A percentile compares a stretch with the other conserved stretches of the same genome.
These are phyloP conservation scores for Eueides isabella DNA, from an alignment of 1,140 invertebrate species.

Conservation along the genomic window DNA sequence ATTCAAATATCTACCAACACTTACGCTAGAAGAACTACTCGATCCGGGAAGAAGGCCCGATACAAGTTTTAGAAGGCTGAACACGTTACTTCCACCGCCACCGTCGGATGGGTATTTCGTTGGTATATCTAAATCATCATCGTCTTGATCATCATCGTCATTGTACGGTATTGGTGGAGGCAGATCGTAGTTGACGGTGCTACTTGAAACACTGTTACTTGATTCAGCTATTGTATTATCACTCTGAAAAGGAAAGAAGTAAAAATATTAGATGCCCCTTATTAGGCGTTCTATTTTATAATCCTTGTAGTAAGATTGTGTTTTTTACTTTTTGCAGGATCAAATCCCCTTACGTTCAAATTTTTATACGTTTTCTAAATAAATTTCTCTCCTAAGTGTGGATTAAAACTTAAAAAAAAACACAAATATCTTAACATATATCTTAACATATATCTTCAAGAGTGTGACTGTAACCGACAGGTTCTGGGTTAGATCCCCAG, in stretches of 20 bases:
- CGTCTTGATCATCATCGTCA: constrained; percentile 56
- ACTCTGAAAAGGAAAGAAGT: constrained; percentile 12
- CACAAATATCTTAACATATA: too few species aligned
- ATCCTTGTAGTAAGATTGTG: too few species aligned
- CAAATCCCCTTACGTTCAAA: too few species aligned
- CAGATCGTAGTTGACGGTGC: constrained; percentile 16
- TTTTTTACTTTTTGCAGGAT: too few species aligned
- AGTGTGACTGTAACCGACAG: too few species aligned
- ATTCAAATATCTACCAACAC: constrained; percentile 35
- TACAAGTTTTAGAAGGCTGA: constrained; percentile 61
- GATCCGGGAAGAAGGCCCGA: constrained; percentile 57
- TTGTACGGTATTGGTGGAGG: constrained; percentile 36
- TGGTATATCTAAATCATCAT: constrained; percentile 46
- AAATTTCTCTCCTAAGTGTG: too few species aligned
- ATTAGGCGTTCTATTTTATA: too few species aligned
- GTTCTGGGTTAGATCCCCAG: too few species aligned
- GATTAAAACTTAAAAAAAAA: too few species aligned
- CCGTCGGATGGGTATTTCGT: constrained; percentile 30
- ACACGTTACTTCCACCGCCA: constrained; percentile 62
- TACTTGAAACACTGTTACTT: constrained; percentile 19
- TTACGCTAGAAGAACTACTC: constrained; percentile 53
- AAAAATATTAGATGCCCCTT: too few species aligned
- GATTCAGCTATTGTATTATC: constrained; percentile 13
- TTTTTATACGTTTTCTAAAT: too few species aligned
- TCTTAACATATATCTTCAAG: too few species aligned